Conservation (phyloP, 2,797 vertebrate genomes). For the Parauchenoglanis ngamensis region DNA sequence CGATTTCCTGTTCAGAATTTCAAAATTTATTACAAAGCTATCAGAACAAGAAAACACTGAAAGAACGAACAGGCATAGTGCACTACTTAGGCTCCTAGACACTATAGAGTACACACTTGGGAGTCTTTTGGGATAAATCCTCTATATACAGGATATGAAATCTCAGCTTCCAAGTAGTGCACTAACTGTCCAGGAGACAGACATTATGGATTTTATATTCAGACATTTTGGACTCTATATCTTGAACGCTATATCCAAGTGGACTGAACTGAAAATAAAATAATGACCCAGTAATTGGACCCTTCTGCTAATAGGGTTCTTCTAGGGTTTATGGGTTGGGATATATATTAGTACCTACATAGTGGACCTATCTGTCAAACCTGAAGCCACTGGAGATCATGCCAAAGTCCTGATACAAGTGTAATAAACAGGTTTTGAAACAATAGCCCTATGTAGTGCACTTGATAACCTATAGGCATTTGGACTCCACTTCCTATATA, state of each 20-base stretch:
- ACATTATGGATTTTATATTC: too few relatives aligned
- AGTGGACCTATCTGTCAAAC: too few relatives aligned
- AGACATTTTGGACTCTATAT: background rate
- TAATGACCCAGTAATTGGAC: background rate
- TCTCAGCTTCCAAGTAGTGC: background rate
- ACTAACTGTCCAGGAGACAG: background rate
- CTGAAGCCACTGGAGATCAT: too few relatives aligned
- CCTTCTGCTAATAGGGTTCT: too few relatives aligned
- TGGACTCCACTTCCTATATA: background rate
- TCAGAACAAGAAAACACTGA: background rate
- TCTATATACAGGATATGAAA: background rate
- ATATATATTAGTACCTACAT: too few relatives aligned
- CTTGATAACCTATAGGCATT: background rate
- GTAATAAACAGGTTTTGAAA: background rate
- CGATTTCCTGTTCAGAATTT: conserved; percentile 84
- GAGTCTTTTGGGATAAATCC: background rate
- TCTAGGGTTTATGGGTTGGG: too few relatives aligned
- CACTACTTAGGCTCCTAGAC: background rate
- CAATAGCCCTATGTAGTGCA: background rate
- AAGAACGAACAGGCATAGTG: background rate
- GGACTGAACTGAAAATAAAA: background rate
- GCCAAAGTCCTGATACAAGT: background rate
- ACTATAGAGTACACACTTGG: background rate
- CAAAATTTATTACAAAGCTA: background rate
- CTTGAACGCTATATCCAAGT: background rate